Evolutionary conservation across 2,113 vertebrate genomes (phyloP).

Genomic region (Semicossyphus pulcher): DNA sequence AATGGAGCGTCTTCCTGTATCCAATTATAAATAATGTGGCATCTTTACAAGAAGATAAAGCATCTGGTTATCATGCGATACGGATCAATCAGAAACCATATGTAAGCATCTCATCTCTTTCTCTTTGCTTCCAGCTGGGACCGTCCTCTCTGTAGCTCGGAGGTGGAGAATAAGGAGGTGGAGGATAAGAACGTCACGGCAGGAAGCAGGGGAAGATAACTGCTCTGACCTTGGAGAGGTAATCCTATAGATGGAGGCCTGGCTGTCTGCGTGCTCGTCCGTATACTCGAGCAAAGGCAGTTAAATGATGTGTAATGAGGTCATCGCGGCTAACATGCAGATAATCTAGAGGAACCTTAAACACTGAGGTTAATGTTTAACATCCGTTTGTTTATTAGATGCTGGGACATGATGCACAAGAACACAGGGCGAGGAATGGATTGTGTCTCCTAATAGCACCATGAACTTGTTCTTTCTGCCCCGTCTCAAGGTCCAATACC

Average conservation of each 20-base stretch:
- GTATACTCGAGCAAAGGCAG: neutral
- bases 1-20: slow-evolving; percentile 44
- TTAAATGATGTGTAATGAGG: neutral
- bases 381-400: too few relatives aligned
- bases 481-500: too few relatives aligned
- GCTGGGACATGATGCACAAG: too few relatives aligned
- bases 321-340: neutral
- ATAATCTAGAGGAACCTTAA: neutral
- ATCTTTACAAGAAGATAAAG: slow-evolving; percentile 57
- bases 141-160: neutral
- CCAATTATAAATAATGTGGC: slow-evolving; percentile 60
- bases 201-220: slow-evolving; percentile 36
- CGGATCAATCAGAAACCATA: slow-evolving; percentile 48
- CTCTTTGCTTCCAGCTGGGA: slow-evolving; percentile 29
- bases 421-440: too few relatives aligned
- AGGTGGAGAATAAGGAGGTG: slow-evolving; percentile 11
- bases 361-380: neutral
- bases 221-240: slow-evolving; percentile 57
- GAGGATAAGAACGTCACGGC: slow-evolving; percentile 21
- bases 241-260: slow-evolving; percentile 24
- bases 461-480: too few relatives aligned
- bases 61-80: slow-evolving; percentile 35
- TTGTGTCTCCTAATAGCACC: too few relatives aligned
- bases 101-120: slow-evolving; percentile 34
- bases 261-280: neutral